Conservation (phyloP, 2,888 invertebrate genomes). For the Tenodera sinensis region DNA sequence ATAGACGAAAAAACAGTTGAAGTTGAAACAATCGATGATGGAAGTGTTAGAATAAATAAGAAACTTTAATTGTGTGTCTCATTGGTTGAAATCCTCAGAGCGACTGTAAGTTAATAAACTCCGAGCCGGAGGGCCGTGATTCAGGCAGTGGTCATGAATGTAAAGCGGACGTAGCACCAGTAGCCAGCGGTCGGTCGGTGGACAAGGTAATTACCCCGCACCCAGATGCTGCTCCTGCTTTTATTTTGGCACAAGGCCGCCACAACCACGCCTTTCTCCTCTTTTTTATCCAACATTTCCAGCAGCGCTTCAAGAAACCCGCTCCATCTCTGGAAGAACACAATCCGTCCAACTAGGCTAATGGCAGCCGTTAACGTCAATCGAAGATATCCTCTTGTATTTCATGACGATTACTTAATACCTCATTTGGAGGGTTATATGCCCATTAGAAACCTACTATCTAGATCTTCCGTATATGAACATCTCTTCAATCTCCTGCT, state of each 20-base stretch:
- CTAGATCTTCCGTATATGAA: no score
- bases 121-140: background rate
- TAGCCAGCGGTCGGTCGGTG: conserved; percentile 1
- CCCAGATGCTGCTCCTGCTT: background rate
- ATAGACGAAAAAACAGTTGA: background rate
- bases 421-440: background rate
- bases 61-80: background rate
- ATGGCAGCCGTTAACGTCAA: background rate
- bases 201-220: background rate
- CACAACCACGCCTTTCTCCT: background rate
- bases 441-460: background rate
- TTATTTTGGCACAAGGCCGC: conserved; percentile 1
- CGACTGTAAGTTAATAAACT: background rate
- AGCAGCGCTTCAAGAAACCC: background rate
- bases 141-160: background rate
- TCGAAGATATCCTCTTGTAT: background rate
- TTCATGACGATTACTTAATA: background rate
- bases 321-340: background rate
- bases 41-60: background rate
- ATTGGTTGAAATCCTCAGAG: background rate
- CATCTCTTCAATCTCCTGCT: no score
- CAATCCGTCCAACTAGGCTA: background rate
- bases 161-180: background rate
- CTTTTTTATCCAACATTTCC: background rate
- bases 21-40: no score